Conservation (phyloP, 2,888 invertebrate genomes). For the Alloscopus bannaensis region DNA sequence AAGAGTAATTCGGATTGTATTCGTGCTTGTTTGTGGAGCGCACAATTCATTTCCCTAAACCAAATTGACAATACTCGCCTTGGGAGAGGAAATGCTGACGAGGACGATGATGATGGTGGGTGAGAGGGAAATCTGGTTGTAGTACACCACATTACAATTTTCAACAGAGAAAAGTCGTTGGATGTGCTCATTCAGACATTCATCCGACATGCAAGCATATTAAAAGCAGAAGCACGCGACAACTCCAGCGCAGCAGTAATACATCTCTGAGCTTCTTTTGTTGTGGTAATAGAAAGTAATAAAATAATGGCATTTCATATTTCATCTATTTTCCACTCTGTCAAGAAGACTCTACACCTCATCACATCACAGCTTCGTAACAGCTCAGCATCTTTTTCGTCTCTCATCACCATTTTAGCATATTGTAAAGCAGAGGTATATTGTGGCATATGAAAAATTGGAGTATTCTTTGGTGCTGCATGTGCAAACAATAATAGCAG, state of each 20-base stretch:
- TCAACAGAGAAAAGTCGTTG: constrained; percentile 1
- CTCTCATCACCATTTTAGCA: too few relatives aligned
- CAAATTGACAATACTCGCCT: constrained; percentile 59
- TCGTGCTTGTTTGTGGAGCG: constrained; percentile 67
- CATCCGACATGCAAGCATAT: not conserved
- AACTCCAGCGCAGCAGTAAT: not conserved
- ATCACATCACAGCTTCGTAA: too few relatives aligned
- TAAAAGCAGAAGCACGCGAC: constrained; percentile 31
- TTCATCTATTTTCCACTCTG: constrained; percentile 17
- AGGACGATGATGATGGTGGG: constrained; percentile 8
- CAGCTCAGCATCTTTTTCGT: too few relatives aligned
- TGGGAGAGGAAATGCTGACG: constrained; percentile 53
- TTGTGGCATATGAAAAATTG: too few relatives aligned
- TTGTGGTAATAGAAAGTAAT: constrained; percentile 35
- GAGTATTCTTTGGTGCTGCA: too few relatives aligned
- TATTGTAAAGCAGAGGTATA: too few relatives aligned
- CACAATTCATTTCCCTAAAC: constrained; percentile 64
- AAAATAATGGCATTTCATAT: constrained; percentile 32
- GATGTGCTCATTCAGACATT: not conserved
- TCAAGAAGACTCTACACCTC: not conserved
- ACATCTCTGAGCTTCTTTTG: constrained; percentile 9
- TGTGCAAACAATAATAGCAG: too few relatives aligned
- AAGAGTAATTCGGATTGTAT: constrained; percentile 32
- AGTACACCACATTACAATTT: too few relatives aligned
- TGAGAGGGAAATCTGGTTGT: constrained; percentile 15